Conservation (phyloP, 2,888 invertebrate species). For the Ceraclea dissimilis region DNA sequence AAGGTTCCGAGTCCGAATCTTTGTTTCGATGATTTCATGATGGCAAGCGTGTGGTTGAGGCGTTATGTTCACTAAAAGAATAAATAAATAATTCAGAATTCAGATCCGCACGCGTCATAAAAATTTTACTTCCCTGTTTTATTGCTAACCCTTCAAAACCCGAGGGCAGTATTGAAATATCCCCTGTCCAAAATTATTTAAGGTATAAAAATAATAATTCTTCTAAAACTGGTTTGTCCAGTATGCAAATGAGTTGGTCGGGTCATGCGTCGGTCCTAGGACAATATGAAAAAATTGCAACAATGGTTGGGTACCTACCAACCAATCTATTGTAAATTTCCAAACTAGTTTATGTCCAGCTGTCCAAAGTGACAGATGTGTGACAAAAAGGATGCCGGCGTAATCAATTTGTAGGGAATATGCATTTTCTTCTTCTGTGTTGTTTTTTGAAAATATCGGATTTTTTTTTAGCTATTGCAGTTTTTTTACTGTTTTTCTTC, state of each 20-base stretch:
- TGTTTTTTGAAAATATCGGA: no score
- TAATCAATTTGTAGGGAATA: no score
- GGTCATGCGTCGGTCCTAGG: constrained; percentile 12
- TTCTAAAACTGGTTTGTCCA: constrained; percentile 15
- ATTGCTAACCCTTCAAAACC: not conserved
- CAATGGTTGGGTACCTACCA: not conserved
- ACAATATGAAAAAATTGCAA: not conserved
- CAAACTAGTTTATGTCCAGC: constrained; percentile 15
- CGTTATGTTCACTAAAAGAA: no score
- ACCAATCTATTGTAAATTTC: not conserved
- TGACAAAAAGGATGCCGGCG: not conserved
- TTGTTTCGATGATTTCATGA: no score
- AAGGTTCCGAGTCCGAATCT: no score
- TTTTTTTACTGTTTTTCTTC: no score
- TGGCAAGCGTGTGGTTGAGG: no score
- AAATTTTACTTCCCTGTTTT: no score
- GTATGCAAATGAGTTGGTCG: constrained; percentile 24
- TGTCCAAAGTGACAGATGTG: constrained; percentile 16
- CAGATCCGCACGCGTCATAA: no score
- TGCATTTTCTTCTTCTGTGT: no score
- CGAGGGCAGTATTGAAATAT: constrained; percentile 8
- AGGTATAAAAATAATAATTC: not conserved
- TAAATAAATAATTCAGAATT: no score
- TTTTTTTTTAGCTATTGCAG: no score
- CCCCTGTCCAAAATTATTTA: constrained; percentile 18